Base-by-base conservation (phyloP, 2,797 vertebrate species). In the Mormyrus hasselquistii region DNA sequence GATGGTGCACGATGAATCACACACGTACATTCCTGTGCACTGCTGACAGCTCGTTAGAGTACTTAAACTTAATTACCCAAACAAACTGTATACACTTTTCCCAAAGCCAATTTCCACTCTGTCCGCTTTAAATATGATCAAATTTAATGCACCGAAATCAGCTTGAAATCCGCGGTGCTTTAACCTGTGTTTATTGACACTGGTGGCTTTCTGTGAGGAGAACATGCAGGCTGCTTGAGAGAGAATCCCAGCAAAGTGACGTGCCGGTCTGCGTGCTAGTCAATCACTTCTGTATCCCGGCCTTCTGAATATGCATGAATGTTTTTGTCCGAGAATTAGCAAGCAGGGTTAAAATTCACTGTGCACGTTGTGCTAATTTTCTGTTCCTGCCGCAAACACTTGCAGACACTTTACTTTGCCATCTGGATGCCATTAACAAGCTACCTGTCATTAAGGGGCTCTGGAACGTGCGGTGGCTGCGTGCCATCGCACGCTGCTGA, bases 391-490 rank as follows among this genome's bases (percentile, higher is more conserved):
- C n/a, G 29, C 22, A 19, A 44, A 87, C 89, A 91, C 25, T 89
- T 88, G 62, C 86, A 47, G 92, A 91, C 1, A 88, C 91, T 92
- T 90, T 89, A 88, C 62, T 87, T 44, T 16, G 0, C 52, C 52
- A 38, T 55, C 50, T 87, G 53, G 85, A 93, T 93, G 92, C 92
- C 87, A 25, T 85, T 53, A 91, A 86, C 90, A 92, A 90, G 88
- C 86, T 87, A 49, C 90, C 88, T 89, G 91, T 91, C 93, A 93
- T 92, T 91, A 93, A 92, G 34, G 73, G 16, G 14, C 73, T 93
- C 92, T 88, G 38, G 6, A 87, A 76, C 69, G 10, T 79, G 38
- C 50, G 12, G 2, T 73, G 52, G 53, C 10, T 4, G 25, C 1
- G 7, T 9, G 29, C 47, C 22, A 14, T 14, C 22, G 0, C 4